These are phyloP conservation scores for Xyrauchen texanus DNA, from an alignment of 2,113 vertebrate genomes.

Conservation along the genomic window DNA sequence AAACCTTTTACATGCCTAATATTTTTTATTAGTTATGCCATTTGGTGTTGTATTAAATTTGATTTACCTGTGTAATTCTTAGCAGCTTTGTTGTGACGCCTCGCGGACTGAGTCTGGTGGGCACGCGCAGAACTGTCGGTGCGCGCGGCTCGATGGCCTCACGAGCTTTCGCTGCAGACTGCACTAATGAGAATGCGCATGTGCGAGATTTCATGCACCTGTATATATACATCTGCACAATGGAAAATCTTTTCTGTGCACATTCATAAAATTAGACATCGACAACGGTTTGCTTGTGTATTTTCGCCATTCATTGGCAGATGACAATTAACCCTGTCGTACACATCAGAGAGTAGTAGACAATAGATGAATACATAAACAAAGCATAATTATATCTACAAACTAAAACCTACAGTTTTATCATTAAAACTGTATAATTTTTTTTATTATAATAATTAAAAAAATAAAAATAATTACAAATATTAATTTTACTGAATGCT, in stretches of 20 bases:
- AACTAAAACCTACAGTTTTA: no score
- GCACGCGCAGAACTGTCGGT: slow-evolving; percentile 2
- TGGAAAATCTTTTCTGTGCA: background rate
- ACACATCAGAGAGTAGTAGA: no score
- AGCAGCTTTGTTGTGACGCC: slow-evolving; percentile 38
- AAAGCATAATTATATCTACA: no score
- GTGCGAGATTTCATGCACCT: slow-evolving; percentile 15
- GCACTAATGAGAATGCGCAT: slow-evolving; percentile 10
- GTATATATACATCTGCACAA: background rate
- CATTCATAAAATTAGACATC: background rate
- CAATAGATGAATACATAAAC: no score
- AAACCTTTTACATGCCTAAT: background rate
- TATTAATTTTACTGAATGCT: no score
- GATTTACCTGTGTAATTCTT: slow-evolving; percentile 25
- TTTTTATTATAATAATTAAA: no score
- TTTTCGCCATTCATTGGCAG: background rate
- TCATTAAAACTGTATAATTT: no score
- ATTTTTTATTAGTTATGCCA: background rate
- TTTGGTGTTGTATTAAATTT: background rate
- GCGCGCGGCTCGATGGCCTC: slow-evolving; percentile 34
- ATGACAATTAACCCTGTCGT: no score
- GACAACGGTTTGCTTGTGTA: background rate
- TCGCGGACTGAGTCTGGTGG: slow-evolving; percentile 25
- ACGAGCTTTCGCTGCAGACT: slow-evolving; percentile 33
- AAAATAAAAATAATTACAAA: no score